phyloP scores from a whole-genome alignment of 2,888 invertebrate genomes.

The Andricus quercusramuli region DNA sequence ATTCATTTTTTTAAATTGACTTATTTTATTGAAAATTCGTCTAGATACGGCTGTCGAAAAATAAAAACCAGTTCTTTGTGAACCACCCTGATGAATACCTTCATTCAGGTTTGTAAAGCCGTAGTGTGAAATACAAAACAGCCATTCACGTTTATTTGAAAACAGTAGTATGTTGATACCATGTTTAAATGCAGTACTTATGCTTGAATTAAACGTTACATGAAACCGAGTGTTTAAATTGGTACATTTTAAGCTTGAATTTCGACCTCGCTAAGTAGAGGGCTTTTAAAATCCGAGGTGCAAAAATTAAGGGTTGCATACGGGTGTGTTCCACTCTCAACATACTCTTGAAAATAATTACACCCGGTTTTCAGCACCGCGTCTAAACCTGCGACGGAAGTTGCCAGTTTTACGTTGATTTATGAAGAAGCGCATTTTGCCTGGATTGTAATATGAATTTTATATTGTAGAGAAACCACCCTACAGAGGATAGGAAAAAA shows the following conservation, averaged over 20 bases:
- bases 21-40: too few species aligned
- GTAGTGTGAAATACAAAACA: too few species aligned
- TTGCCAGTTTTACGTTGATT: background rate
- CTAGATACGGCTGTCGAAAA: too few species aligned
- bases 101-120: too few species aligned
- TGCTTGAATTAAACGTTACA: background rate
- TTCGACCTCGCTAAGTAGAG: background rate
- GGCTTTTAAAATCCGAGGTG: background rate
- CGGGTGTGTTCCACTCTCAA: background rate
- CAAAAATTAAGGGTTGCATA: background rate
- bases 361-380: constrained; percentile 15
- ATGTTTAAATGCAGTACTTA: background rate
- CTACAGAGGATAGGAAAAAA: too few species aligned
- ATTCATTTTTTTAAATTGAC: too few species aligned
- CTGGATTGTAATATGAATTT: background rate
- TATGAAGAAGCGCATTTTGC: background rate
- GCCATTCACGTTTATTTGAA: background rate
- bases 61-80: too few species aligned
- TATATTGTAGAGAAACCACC: too few species aligned
- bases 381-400: background rate
- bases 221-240: background rate
- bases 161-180: background rate
- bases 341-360: constrained; percentile 32
- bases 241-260: background rate
- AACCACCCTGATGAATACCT: too few species aligned